Evolutionary conservation across 1,140 invertebrate species (phyloP).

Genomic region (Listronotus oregonensis): DNA sequence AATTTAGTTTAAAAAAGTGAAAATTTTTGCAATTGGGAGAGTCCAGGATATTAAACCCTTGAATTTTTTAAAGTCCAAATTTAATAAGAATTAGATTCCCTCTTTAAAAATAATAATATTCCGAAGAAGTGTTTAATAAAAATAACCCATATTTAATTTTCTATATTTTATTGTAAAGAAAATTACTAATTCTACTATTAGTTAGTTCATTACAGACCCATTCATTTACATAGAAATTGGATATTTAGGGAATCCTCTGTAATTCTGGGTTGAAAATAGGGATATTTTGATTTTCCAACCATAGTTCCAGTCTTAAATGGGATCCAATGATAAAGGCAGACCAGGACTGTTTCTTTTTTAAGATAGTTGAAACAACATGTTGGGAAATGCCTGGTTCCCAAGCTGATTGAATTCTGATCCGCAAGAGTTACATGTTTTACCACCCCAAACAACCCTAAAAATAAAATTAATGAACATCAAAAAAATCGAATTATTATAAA

Average conservation of each 20-base stretch:
- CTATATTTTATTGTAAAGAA: not conserved
- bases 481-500: too few relatives aligned
- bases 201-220: constrained; percentile 3
- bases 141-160: not conserved
- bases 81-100: too few relatives aligned
- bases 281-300: constrained; percentile 50
- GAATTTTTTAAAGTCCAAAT: too few relatives aligned
- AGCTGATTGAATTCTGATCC: constrained; percentile 61
- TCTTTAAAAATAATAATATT: too few relatives aligned
- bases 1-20: too few relatives aligned
- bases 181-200: not conserved
- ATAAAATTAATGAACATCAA: too few relatives aligned
- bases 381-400: constrained; percentile 65
- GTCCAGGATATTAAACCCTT: too few relatives aligned
- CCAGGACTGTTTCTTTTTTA: constrained; percentile 54
- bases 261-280: constrained; percentile 37
- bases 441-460: constrained; percentile 51
- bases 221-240: constrained; percentile 2
- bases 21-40: too few relatives aligned
- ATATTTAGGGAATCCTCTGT: not conserved
- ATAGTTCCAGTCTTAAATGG: constrained; percentile 51
- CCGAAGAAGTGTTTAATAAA: too few relatives aligned
- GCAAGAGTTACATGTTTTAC: constrained; percentile 62
- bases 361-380: constrained; percentile 68
- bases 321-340: constrained; percentile 43